A percentile compares a stretch with the other conserved stretches of the same genome.
phyloP scores from a whole-genome alignment of 2,888 invertebrate genomes.

The Athalia circularis region DNA sequence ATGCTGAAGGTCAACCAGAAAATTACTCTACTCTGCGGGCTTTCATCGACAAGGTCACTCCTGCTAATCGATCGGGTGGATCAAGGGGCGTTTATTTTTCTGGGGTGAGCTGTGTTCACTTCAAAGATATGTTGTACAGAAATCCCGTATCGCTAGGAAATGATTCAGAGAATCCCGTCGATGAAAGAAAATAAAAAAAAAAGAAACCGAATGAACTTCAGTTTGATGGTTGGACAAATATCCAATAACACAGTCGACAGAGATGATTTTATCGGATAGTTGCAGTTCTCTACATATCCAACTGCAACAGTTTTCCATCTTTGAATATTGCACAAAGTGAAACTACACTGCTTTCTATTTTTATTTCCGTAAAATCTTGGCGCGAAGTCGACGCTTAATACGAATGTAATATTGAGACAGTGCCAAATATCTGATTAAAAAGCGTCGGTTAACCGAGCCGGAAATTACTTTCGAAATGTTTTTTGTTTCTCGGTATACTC shows the following conservation, averaged over 20 bases:
- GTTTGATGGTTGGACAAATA: neutral
- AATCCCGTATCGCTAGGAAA: neutral
- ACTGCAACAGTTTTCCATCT: too few relatives aligned
- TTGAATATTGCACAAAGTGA: too few relatives aligned
- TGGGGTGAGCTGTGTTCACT: neutral
- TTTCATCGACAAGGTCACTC: neutral
- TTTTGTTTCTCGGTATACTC: neutral
- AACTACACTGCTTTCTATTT: too few relatives aligned
- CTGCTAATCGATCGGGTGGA: neutral
- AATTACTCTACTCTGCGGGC: constrained; percentile 4
- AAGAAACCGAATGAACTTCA: neutral
- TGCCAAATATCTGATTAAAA: neutral
- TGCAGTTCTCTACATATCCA: too few relatives aligned
- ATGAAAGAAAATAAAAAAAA: neutral
- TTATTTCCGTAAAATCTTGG: neutral
- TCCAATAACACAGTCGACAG: too few relatives aligned
- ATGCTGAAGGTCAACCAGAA: constrained; percentile 20
- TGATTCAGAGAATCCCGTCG: neutral
- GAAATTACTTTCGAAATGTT: constrained; percentile 9
- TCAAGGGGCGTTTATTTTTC: neutral
- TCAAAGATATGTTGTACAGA: neutral
- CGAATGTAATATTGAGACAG: neutral
- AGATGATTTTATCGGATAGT: neutral
- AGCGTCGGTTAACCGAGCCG: constrained; percentile 5
- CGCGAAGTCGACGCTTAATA: neutral